These are phyloP conservation scores for Rhynchomys soricoides DNA, from an alignment of 2,113 vertebrate genomes.

Conservation along the genomic window DNA sequence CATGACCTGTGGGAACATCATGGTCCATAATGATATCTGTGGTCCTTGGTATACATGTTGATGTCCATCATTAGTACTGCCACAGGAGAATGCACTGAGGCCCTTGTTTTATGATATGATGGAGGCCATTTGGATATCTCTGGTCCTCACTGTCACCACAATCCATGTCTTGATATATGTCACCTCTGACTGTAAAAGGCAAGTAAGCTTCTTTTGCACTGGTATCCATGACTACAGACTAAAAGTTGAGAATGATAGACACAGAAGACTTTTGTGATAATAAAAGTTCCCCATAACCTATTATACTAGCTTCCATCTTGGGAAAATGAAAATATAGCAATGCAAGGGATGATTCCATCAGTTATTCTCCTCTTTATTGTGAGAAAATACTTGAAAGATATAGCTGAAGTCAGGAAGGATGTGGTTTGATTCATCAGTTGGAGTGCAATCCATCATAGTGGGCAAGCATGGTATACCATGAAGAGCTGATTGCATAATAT, in stretches of 20 bases:
- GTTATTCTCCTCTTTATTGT: not conserved
- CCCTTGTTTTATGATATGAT: not conserved
- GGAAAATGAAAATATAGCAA: not conserved
- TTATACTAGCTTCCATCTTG: not conserved
- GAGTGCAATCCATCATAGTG: not conserved
- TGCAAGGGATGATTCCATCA: not conserved
- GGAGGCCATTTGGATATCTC: not conserved
- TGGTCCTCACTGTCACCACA: too few relatives aligned
- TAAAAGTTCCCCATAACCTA: not conserved
- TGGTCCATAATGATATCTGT: too few relatives aligned
- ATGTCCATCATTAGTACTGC: not conserved
- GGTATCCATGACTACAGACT: not conserved
- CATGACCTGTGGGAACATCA: too few relatives aligned
- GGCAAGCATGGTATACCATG: not conserved
- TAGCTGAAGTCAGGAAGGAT: not conserved
- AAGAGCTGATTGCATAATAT: not conserved
- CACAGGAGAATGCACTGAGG: not conserved
- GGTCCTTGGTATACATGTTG: too few relatives aligned
- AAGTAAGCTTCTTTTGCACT: not conserved
- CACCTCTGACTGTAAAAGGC: not conserved
- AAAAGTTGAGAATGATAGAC: not conserved
- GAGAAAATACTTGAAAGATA: not conserved
- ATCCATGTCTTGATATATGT: not conserved
- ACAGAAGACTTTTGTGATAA: not conserved
- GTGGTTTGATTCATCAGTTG: not conserved